phyloP scores from a whole-genome alignment of 2,113 vertebrate species.

The Anolis sagrei region DNA sequence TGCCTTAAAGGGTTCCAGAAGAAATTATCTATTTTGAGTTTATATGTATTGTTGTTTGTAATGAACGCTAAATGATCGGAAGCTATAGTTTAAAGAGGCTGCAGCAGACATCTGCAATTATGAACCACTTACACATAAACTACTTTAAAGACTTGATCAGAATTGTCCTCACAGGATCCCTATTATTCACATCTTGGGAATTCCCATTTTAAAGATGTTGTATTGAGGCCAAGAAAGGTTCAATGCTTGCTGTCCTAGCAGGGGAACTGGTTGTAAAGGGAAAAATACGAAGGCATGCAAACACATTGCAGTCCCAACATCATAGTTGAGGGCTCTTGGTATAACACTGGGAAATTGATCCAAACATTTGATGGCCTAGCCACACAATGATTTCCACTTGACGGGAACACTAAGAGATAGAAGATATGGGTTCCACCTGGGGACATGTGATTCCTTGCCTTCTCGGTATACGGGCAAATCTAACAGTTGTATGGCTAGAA shows the following conservation, averaged over 20 bases:
- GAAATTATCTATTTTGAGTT: neutral
- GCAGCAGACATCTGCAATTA: neutral
- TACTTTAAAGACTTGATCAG: neutral
- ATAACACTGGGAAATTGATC: too few relatives aligned
- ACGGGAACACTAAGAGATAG: too few relatives aligned
- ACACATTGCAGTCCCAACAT: too few relatives aligned
- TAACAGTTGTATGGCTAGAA: too few relatives aligned
- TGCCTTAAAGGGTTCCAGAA: neutral
- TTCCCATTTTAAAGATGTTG: neutral
- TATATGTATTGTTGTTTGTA: neutral
- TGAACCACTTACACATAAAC: constrained; percentile 1
- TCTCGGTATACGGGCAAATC: too few relatives aligned
- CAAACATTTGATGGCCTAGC: too few relatives aligned
- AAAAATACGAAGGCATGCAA: too few relatives aligned
- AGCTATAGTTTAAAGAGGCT: neutral
- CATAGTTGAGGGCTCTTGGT: too few relatives aligned
- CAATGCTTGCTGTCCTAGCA: neutral
- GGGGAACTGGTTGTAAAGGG: too few relatives aligned
- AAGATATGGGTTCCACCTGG: too few relatives aligned
- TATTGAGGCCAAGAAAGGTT: neutral
- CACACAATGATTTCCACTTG: too few relatives aligned
- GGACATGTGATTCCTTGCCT: too few relatives aligned
- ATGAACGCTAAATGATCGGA: neutral
- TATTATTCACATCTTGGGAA: neutral
- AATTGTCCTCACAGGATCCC: neutral